These are phyloP conservation scores for Heliopora coerulea DNA, from an alignment of 92 coral and sea anemone species.

Conservation along the genomic window DNA sequence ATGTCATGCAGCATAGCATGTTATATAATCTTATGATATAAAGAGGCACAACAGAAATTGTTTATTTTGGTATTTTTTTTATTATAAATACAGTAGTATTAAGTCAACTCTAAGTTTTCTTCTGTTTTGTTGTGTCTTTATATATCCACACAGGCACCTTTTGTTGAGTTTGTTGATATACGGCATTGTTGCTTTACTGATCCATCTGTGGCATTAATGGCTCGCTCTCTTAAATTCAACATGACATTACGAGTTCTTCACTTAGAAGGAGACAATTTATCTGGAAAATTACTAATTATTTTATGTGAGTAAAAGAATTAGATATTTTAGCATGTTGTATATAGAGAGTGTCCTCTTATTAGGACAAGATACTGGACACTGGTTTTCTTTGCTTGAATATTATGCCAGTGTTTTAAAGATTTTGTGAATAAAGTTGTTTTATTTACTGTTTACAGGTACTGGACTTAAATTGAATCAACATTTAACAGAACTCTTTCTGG, in stretches of 20 bases:
- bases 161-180: slow-evolving; percentile 83
- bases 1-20: too few species aligned
- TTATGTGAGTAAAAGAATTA: slow-evolving; percentile 61
- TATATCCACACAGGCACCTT: slow-evolving; percentile 63
- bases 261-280: slow-evolving; percentile 80
- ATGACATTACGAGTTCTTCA: slow-evolving; percentile 80
- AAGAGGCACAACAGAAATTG: too few species aligned
- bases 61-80: too few species aligned
- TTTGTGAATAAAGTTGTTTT: too few species aligned
- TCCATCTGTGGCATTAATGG: slow-evolving; percentile 76
- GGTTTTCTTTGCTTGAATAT: too few species aligned
- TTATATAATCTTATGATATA: too few species aligned
- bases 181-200: slow-evolving; percentile 94
- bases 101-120: not conserved
- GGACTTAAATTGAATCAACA: slow-evolving; percentile 84
- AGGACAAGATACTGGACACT: too few species aligned
- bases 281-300: slow-evolving; percentile 84
- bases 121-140: not conserved
- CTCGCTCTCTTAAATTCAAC: slow-evolving; percentile 77
- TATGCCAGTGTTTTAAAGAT: too few species aligned
- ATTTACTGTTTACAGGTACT: slow-evolving; percentile 68
- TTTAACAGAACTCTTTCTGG: slow-evolving; percentile 81
- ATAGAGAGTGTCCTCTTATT: too few species aligned
- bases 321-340: too few species aligned
- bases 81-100: not conserved